Conservation (phyloP, 2,797 vertebrate species). For the Chelon auratus region DNA sequence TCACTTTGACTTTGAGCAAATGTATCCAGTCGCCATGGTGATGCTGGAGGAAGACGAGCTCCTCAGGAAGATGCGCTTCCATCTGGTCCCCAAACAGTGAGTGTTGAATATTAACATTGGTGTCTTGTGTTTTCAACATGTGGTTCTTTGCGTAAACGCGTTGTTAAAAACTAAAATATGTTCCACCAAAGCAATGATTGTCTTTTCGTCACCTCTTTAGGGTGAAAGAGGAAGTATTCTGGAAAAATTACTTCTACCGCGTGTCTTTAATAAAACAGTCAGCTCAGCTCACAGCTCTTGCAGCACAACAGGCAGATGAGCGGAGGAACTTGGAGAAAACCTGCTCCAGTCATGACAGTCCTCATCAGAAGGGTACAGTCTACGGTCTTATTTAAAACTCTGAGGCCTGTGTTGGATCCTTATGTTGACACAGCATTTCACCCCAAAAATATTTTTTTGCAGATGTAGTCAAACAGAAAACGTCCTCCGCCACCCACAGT, state of each 20-base stretch:
- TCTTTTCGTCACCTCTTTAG: conserved; percentile 65
- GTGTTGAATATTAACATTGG: conserved; percentile 41
- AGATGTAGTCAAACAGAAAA: conserved; percentile 71
- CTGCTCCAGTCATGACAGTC: conserved; percentile 59
- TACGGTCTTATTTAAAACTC: neutral
- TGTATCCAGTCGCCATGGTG: conserved; percentile 92
- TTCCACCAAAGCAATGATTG: neutral
- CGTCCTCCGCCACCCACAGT: conserved; percentile 45
- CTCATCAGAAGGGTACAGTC: conserved; percentile 43
- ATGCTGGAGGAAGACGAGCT: conserved; percentile 96
- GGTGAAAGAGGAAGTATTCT: conserved; percentile 93
- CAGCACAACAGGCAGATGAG: conserved; percentile 87
- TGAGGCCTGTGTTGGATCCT: neutral
- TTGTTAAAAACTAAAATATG: conserved; percentile 10
- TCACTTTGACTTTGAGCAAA: conserved; percentile 93
- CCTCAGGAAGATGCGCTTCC: conserved; percentile 94
- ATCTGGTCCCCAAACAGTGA: conserved; percentile 96
- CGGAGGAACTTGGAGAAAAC: conserved; percentile 75
- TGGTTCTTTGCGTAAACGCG: neutral
- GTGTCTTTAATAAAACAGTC: conserved; percentile 95
- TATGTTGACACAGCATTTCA: neutral
- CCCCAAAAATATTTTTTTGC: conserved; percentile 7
- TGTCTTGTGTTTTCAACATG: conserved; percentile 9
- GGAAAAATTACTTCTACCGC: conserved; percentile 96
- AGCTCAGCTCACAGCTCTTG: conserved; percentile 90